Evolutionary conservation across 2,113 vertebrate genomes (phyloP), one percentile per base, ranked within the genome.

Genomic region (Formicarius rufipectus): DNA sequence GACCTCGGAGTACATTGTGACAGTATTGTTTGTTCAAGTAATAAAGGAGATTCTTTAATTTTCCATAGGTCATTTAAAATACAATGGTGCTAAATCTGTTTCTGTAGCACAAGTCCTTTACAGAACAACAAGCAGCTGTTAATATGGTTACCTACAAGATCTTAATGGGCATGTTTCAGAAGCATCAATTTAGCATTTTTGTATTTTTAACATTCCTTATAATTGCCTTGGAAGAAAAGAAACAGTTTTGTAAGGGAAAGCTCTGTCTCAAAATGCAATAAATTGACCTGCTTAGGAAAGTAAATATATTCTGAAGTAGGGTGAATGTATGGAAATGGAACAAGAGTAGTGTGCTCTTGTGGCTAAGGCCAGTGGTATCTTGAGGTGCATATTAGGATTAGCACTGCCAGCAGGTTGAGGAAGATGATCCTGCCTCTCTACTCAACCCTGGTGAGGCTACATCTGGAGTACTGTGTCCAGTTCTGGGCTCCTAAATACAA

Each of bases 81-180:
- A 80, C 79, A 75, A 91, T 94, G 74, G 53, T 95, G 87, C 72
- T 89, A 88, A 91, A 95, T 97, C 95, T 96, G 50, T 97, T 98
- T 95, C 93, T 95, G 16, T 91, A 92, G 81, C 40, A 77, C 64
- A 96, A 93, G 91, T 92, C 27, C 89, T 91, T 96, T 95, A 90
- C 58, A 92, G 91, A 97, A 88, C 81, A 94, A 18, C 21, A 91
- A 91, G 49, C 92, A 97, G 85, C 87, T 95, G 73, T 56, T 82
- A 85, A 4, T 77, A 59, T 67, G 60, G 23, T 91, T 95, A 88
- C 96, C 74, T 90, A 49, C 58, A 90, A 87, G 84, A 79, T 88
- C 86, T 84, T 64, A 83, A 93, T 75, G 59, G 47, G 23, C 28
- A 59, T 84, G 40, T 93, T 93, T 93, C 47, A 31, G 90, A 80